Evolutionary conservation across 2,797 vertebrate genomes (phyloP).

Genomic region (Microcaecilia unicolor): DNA sequence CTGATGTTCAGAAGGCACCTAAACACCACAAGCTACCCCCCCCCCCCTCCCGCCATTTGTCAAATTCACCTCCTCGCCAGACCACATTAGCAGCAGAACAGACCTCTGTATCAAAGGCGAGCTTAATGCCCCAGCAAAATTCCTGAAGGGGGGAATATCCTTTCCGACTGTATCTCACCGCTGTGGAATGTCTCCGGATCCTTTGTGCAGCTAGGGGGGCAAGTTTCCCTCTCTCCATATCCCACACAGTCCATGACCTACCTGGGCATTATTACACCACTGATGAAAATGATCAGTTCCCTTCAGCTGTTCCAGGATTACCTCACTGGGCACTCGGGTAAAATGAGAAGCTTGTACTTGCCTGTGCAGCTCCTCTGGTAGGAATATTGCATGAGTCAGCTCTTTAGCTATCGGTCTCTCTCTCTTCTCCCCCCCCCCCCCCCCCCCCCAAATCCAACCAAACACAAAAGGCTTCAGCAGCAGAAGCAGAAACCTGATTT

Average conservation of each 20-base stretch:
- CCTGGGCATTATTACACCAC: slow-evolving; percentile 24
- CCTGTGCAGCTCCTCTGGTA: slow-evolving; percentile 39
- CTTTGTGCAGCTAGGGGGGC: slow-evolving; percentile 13
- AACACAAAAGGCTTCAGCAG: slow-evolving; percentile 61
- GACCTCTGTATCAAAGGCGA: slow-evolving; percentile 13
- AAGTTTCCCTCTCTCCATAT: slow-evolving; percentile 9
- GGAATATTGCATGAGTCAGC: slow-evolving; percentile 68
- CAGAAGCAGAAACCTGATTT: slow-evolving; percentile 60
- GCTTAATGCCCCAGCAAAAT: slow-evolving; percentile 10
- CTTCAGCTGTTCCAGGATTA: slow-evolving; percentile 45
- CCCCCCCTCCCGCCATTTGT: slow-evolving; percentile 4
- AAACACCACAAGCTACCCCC: neutral
- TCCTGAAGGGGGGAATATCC: slow-evolving; percentile 14
- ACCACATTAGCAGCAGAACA: slow-evolving; percentile 8
- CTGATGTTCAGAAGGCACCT: no score
- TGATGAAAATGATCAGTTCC: slow-evolving; percentile 12
- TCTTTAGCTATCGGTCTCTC: slow-evolving; percentile 64
- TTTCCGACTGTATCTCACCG: slow-evolving; percentile 34
- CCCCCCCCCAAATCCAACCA: no score
- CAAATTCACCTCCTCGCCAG: neutral
- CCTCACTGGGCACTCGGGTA: slow-evolving; percentile 44
- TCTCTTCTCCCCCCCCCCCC: no score
- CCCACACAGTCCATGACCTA: slow-evolving; percentile 20
- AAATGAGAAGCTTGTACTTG: slow-evolving; percentile 45
- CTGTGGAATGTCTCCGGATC: slow-evolving; percentile 26